phyloP scores from a whole-genome alignment of 2,888 invertebrate species.

The Amiota minor region DNA sequence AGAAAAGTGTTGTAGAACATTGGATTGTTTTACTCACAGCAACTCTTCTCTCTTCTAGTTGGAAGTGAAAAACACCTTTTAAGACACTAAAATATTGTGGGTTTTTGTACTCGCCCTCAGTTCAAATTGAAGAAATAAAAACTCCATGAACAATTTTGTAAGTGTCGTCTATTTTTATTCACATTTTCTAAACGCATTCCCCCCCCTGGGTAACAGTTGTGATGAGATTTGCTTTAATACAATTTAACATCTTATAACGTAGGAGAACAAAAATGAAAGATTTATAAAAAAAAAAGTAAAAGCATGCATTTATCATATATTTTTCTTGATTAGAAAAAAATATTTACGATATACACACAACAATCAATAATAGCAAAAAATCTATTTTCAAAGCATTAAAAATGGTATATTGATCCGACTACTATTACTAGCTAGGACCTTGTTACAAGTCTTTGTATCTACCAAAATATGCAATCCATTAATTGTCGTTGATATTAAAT shows the following conservation, averaged over 20 bases:
- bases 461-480: not conserved
- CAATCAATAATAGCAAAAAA: slow-evolving; percentile 46
- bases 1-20: too few species aligned
- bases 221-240: slow-evolving; percentile 28
- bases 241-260: slow-evolving; percentile 56
- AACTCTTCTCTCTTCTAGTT: too few species aligned
- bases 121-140: too few species aligned
- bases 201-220: not conserved
- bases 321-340: slow-evolving; percentile 44
- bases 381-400: slow-evolving; percentile 47
- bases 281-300: slow-evolving; percentile 42
- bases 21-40: too few species aligned
- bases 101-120: too few species aligned
- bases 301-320: slow-evolving; percentile 42
- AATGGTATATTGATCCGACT: slow-evolving; percentile 28
- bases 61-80: too few species aligned
- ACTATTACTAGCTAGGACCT: slow-evolving; percentile 27
- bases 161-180: slow-evolving; percentile 21
- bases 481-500: not conserved
- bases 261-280: slow-evolving; percentile 50
- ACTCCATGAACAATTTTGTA: not conserved
- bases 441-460: slow-evolving; percentile 35
- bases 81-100: too few species aligned
- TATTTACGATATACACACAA: slow-evolving; percentile 47
- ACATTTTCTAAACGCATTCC: not conserved